Conservation (phyloP, 2,797 vertebrate genomes). For the Sphenopsis melanotis region DNA sequence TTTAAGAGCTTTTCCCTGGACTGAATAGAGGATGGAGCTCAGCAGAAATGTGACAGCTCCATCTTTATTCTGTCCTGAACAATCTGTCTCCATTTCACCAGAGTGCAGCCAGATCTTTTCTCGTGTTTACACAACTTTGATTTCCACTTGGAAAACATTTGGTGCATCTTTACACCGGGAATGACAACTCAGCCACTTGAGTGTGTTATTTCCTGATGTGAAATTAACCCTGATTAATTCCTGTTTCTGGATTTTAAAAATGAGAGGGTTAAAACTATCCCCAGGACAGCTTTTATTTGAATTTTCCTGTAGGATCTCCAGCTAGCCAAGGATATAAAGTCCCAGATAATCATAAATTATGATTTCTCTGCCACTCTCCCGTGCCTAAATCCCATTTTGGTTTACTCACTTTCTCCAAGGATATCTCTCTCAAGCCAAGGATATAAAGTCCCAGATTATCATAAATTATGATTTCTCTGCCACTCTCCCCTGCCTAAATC, state of each 20-base stretch:
- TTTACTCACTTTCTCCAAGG: too few species aligned
- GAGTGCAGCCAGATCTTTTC: neutral
- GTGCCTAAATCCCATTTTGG: neutral
- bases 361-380: neutral
- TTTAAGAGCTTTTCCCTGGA: slow-evolving; percentile 22
- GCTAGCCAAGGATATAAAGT: neutral
- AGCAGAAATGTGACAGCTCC: neutral
- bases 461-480: neutral
- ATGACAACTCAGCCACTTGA: slow-evolving; percentile 36
- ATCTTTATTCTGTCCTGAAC: neutral
- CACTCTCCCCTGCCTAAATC: neutral
- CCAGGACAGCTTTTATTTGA: neutral
- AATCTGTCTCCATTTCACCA: neutral
- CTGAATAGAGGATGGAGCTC: neutral
- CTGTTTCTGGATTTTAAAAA: neutral
- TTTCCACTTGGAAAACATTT: slow-evolving; percentile 27
- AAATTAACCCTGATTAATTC: neutral
- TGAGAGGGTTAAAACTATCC: neutral
- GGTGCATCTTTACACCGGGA: slow-evolving; percentile 36
- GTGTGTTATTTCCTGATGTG: neutral
- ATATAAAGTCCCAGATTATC: neutral
- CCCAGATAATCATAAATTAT: neutral
- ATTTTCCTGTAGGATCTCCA: neutral
- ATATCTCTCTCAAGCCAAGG: neutral
- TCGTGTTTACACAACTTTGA: slow-evolving; percentile 36